phyloP scores from a whole-genome alignment of 1,140 invertebrate species.

The Drosophila pallidifrons region DNA sequence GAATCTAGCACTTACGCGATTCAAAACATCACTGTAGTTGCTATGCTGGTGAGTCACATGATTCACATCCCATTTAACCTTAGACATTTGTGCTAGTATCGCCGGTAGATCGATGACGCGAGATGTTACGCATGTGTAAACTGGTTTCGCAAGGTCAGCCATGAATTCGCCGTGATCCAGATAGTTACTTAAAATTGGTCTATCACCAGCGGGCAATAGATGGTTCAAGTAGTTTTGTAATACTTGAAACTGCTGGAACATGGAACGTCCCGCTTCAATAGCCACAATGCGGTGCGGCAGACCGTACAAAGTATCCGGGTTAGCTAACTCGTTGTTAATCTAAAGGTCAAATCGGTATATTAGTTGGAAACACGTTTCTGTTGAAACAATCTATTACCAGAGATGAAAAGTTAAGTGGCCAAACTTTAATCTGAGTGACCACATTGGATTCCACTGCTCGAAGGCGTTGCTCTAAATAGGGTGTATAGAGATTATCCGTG shows the following conservation, averaged over 20 bases:
- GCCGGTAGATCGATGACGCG: slow-evolving; percentile 92
- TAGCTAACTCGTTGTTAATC: slow-evolving; percentile 87
- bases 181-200: slow-evolving; percentile 84
- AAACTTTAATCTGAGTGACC: slow-evolving; percentile 77
- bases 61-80: slow-evolving; percentile 98
- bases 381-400: slow-evolving; percentile 52
- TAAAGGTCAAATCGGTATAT: slow-evolving; percentile 28
- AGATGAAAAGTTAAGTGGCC: slow-evolving; percentile 82
- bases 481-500: slow-evolving; percentile 87
- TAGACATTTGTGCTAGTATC: slow-evolving; percentile 93
- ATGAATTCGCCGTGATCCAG: slow-evolving; percentile 85
- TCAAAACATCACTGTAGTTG: slow-evolving; percentile 92
- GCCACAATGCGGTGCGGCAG: slow-evolving; percentile 94
- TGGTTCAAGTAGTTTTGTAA: slow-evolving; percentile 93
- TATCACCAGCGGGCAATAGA: slow-evolving; percentile 86
- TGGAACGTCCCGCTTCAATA: slow-evolving; percentile 96
- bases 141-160: slow-evolving; percentile 91
- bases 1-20: slow-evolving; percentile 85
- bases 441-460: slow-evolving; percentile 91
- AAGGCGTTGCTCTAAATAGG: slow-evolving; percentile 90
- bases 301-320: slow-evolving; percentile 91
- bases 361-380: background rate
- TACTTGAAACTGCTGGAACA: slow-evolving; percentile 94
- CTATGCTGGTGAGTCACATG: slow-evolving; percentile 98
- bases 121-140: slow-evolving; percentile 93